Evolutionary conservation across 2,113 vertebrate genomes (phyloP).

Genomic region (Gadus chalcogrammus): DNA sequence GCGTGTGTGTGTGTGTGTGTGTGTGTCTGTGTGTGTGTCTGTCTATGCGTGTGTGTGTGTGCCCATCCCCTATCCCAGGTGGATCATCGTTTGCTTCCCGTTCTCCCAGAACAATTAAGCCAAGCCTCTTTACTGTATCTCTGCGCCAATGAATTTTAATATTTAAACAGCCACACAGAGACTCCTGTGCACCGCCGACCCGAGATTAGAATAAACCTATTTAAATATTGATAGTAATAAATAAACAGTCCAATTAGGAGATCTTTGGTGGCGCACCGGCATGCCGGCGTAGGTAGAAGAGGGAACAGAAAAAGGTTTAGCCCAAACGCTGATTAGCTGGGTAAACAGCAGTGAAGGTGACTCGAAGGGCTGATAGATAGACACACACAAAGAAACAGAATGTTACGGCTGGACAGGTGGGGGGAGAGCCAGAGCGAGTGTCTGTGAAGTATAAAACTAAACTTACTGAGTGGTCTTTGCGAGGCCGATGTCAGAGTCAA

Average conservation of each 20-base stretch:
- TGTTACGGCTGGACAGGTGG: not conserved
- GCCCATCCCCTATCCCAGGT: conserved; percentile 17
- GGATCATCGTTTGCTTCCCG: conserved; percentile 41
- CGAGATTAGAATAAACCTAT: conserved; percentile 74
- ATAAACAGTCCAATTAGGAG: conserved; percentile 74
- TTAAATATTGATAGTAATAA: conserved; percentile 80
- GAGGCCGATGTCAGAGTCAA: too few relatives aligned
- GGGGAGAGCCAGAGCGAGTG: not conserved
- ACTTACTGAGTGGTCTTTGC: too few relatives aligned
- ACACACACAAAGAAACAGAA: conserved; percentile 7
- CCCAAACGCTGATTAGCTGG: conserved; percentile 56
- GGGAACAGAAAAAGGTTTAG: conserved; percentile 32
- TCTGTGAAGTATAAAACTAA: too few relatives aligned
- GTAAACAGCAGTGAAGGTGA: conserved; percentile 51
- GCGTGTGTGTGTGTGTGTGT: conserved; percentile 14
- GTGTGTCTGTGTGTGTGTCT: conserved; percentile 14
- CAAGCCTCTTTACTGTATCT: conserved; percentile 72
- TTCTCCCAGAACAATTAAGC: conserved; percentile 67
- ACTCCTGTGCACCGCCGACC: conserved; percentile 65
- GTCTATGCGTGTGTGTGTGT: conserved; percentile 15
- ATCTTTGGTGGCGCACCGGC: conserved; percentile 32
- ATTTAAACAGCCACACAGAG: conserved; percentile 73
- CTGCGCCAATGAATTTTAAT: conserved; percentile 74
- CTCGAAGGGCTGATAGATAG: conserved; percentile 38
- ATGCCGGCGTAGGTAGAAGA: conserved; percentile 26